Evolutionary conservation across 2,113 vertebrate genomes (phyloP), one percentile per base, ranked within the genome.

Genomic region (Salvelinus alpinus): DNA sequence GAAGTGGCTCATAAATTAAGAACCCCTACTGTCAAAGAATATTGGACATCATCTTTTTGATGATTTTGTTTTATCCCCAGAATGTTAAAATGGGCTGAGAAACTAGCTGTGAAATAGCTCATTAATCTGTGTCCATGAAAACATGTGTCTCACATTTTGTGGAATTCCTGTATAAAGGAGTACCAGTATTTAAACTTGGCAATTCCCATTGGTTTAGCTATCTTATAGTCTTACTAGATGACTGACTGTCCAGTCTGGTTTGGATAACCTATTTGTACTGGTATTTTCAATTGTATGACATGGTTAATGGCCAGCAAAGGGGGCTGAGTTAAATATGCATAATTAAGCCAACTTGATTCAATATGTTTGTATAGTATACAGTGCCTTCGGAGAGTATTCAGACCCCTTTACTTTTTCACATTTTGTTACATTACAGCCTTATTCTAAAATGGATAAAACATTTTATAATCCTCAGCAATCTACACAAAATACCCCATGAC

Each of bases 21-120:
- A 78, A 22, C 82, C 88, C 82, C 83, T 87, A 75, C 83, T 88
- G 82, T 82, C 91, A 86, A 84, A 87, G 73, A 74, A 74, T 82
- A 70, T 89, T 84, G 85, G 48, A 68, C 78, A 76, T 88, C 82
- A 74, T 18, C 87, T 91, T 90, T 51, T 75, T 29, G 64, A 66
- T 66, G 22, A 62, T 62, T 22, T n/a, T 22, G 18, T 62, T 62
- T 62, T 7, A 62, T 62, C 59, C 16, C n/a, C 16, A 22, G 18
- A 62, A 22, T 62, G 18, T 5, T 7, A 16, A 29, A 14, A 27
- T 16, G 25, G 24, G 8, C 24, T 29, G 0, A 66, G 25, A 66
- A 29, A 16, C 24, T 62, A 62, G n/a, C 59, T 62, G 24, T 66
- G 8, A 66, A 66, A 66, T 27, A 29, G 8, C 25, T 64, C 24